phyloP scores from a whole-genome alignment of 2,797 vertebrate genomes.

The Linurgus olivaceus region DNA sequence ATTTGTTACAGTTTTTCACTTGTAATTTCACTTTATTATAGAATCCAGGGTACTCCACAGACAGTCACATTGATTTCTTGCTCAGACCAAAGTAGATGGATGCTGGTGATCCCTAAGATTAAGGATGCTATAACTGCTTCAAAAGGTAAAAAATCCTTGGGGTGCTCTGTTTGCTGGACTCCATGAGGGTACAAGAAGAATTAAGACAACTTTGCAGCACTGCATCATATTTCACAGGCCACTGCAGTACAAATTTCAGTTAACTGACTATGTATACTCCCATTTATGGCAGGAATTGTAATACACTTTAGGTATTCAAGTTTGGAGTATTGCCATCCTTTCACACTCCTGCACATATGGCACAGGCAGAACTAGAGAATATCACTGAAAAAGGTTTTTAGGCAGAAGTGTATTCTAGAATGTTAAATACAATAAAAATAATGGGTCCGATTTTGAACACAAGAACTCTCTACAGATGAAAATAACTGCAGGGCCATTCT shows the following conservation, averaged over 20 bases:
- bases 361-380: neutral
- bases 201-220: neutral
- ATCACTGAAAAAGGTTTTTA: neutral
- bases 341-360: neutral
- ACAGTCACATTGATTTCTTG: neutral
- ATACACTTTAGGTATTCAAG: neutral
- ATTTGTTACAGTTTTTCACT: neutral
- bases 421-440: neutral
- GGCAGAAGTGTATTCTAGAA: neutral
- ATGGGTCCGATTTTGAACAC: neutral
- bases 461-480: neutral
- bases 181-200: neutral
- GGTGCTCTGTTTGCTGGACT: neutral
- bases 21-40: neutral
- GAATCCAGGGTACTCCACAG: neutral
- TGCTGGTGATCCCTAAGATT: neutral
- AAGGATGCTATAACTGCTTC: neutral
- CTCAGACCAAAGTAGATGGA: neutral
- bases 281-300: neutral
- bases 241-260: neutral
- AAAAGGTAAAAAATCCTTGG: neutral
- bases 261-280: neutral
- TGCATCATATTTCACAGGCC: neutral
- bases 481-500: neutral
- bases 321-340: neutral